phyloP scores from a whole-genome alignment of 2,888 invertebrate genomes.

The Tachina fera region DNA sequence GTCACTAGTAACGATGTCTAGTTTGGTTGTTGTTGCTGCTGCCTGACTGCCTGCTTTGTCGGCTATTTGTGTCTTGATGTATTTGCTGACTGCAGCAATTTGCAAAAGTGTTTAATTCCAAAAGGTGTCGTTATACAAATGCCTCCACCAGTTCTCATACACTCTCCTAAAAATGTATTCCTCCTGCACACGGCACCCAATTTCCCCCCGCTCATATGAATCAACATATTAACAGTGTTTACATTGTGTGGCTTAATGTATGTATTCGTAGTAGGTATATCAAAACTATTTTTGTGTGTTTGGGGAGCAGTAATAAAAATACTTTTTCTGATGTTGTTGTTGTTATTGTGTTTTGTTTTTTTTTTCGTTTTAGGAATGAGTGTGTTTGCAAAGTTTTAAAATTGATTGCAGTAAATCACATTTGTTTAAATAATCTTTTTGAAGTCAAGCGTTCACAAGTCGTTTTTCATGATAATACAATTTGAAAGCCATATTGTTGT shows the following conservation, averaged over 20 bases:
- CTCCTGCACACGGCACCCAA: not conserved
- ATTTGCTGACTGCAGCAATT: slow-evolving; percentile 80
- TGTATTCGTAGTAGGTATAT: slow-evolving; percentile 28
- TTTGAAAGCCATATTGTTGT: slow-evolving; percentile 64
- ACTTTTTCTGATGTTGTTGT: slow-evolving; percentile 31
- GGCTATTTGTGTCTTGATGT: slow-evolving; percentile 80
- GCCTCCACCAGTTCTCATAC: slow-evolving; percentile 45
- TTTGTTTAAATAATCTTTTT: slow-evolving; percentile 75
- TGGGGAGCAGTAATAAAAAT: slow-evolving; percentile 39
- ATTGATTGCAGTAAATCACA: slow-evolving; percentile 81
- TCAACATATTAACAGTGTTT: slow-evolving; percentile 55
- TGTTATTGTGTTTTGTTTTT: slow-evolving; percentile 2
- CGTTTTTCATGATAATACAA: slow-evolving; percentile 71
- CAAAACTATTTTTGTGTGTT: slow-evolving; percentile 53
- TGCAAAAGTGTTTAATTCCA: slow-evolving; percentile 78
- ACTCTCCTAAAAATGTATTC: slow-evolving; percentile 33
- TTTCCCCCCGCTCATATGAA: not conserved
- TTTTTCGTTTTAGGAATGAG: slow-evolving; percentile 23
- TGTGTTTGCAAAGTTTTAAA: slow-evolving; percentile 74
- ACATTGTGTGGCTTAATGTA: slow-evolving; percentile 40
- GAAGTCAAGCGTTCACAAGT: slow-evolving; percentile 69
- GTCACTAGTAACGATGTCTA: slow-evolving; percentile 83
- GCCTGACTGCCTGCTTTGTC: slow-evolving; percentile 73
- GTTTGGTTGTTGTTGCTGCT: slow-evolving; percentile 75
- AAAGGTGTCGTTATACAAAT: slow-evolving; percentile 75